Conservation (phyloP, 2,888 invertebrate species). For the Loripinus fragilis region DNA sequence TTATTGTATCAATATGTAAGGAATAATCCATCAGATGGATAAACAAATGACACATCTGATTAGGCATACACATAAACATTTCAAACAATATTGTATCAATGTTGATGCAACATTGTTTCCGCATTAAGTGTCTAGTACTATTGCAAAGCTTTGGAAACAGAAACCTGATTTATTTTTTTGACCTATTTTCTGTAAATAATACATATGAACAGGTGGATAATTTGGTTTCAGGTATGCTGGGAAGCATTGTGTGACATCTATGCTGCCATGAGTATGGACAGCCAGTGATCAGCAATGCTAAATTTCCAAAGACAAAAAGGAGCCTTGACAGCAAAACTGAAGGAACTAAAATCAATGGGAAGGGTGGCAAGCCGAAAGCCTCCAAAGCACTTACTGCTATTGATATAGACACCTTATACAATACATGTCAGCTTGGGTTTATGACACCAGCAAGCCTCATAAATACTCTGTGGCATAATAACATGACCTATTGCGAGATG, state of each 20-base stretch:
- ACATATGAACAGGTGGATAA: no score
- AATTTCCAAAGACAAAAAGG: background rate
- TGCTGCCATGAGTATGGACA: background rate
- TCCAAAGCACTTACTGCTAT: slow-evolving; percentile 25
- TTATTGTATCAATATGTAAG: no score
- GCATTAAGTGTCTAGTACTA: no score
- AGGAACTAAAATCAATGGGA: background rate
- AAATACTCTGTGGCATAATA: slow-evolving; percentile 41
- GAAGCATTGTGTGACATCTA: background rate
- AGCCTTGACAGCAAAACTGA: background rate
- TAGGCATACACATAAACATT: no score
- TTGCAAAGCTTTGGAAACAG: no score
- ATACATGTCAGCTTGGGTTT: slow-evolving; percentile 27
- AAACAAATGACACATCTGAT: no score
- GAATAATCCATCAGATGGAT: no score
- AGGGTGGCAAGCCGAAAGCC: slow-evolving; percentile 28
- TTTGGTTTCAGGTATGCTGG: no score
- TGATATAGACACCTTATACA: slow-evolving; percentile 30
- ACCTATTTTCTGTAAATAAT: no score
- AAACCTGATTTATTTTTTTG: no score
- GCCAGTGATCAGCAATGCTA: background rate
- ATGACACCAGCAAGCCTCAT: slow-evolving; percentile 29
- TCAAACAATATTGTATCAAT: no score
- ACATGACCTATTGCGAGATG: slow-evolving; percentile 39
- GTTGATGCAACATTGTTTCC: no score